Evolutionary conservation across 2,888 invertebrate genomes (phyloP).

Genomic region (Megalurothrips usitatus): DNA sequence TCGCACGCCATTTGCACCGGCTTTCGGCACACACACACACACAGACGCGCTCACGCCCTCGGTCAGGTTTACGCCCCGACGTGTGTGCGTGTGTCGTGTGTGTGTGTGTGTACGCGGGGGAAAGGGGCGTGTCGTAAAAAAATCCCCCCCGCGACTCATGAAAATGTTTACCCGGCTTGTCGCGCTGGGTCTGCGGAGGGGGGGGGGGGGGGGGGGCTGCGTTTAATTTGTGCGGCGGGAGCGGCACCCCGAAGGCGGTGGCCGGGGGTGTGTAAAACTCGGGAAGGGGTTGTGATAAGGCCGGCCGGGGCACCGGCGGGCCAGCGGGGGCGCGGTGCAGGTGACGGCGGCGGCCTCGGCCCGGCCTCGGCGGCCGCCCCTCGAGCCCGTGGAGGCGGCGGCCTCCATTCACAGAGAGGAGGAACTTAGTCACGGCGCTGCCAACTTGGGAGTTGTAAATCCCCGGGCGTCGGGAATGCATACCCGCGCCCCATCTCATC

Average conservation of each 20-base stretch:
- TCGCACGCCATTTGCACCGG: too few species aligned
- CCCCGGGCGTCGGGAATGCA: background rate
- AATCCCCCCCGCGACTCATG: background rate
- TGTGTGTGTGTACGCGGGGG: too few species aligned
- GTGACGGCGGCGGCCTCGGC: too few species aligned
- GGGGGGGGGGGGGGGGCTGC: background rate
- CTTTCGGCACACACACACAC: too few species aligned
- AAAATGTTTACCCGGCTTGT: background rate
- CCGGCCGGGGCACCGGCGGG: too few species aligned
- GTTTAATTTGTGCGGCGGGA: background rate
- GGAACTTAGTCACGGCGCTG: conserved; percentile 4
- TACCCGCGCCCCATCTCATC: background rate
- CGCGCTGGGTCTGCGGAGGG: background rate
- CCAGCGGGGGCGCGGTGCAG: background rate
- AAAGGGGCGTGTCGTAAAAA: background rate
- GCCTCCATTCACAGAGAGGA: background rate
- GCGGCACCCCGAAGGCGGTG: background rate
- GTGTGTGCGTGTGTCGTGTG: too few species aligned
- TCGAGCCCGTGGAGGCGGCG: too few species aligned
- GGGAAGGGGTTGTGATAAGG: background rate
- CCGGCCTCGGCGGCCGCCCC: too few species aligned
- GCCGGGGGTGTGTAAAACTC: background rate
- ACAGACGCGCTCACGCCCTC: too few species aligned
- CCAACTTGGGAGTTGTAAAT: conserved; percentile 1
- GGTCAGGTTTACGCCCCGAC: too few species aligned